Percentiles rank a stretch among this genome's conserved stretches.
Evolutionary conservation across 2,113 vertebrate species (phyloP).

Genomic region (Anthoscopus minutus): DNA sequence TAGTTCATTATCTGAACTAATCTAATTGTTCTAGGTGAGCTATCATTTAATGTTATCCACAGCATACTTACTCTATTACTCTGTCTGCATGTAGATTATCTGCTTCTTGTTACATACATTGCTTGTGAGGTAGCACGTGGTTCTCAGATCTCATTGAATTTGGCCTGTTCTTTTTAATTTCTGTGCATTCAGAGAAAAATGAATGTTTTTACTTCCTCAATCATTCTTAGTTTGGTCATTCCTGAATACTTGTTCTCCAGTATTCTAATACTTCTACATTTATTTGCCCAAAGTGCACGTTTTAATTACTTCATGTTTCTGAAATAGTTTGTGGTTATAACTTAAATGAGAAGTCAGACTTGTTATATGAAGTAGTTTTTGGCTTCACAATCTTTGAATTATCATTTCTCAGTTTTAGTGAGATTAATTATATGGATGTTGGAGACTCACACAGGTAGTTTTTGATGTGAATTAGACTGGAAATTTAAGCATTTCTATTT

Average conservation of each 20-base stretch:
- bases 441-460: background rate
- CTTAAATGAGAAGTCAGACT: background rate
- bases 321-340: background rate
- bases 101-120: background rate
- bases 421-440: background rate
- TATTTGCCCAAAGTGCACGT: background rate
- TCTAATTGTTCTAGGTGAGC: background rate
- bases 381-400: background rate
- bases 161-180: background rate
- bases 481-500: background rate
- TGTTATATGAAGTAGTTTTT: background rate
- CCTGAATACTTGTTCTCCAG: background rate
- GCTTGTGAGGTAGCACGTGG: background rate
- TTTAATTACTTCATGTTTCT: background rate
- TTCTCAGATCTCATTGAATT: background rate
- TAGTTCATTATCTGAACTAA: background rate
- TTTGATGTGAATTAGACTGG: background rate
- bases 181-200: background rate
- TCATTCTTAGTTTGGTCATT: background rate
- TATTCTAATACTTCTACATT: background rate
- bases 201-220: background rate
- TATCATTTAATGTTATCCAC: background rate
- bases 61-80: background rate
- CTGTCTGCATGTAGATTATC: background rate
- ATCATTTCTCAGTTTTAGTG: background rate